phyloP scores from a whole-genome alignment of 2,888 invertebrate species.

The Sialis fuliginosa region DNA sequence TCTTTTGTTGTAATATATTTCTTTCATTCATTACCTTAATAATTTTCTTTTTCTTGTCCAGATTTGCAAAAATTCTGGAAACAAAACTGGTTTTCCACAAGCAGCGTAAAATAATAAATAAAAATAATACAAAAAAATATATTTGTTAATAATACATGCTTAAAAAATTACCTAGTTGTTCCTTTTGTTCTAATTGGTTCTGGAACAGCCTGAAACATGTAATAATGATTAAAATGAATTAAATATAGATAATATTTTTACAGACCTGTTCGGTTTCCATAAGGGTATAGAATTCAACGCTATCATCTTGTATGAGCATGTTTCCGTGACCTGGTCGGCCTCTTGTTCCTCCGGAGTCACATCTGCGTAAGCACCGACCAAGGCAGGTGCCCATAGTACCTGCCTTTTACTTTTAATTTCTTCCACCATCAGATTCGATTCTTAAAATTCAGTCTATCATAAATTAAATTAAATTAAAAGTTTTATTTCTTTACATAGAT shows the following conservation, averaged over 20 bases:
- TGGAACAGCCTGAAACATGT: no score
- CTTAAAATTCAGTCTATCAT: no score
- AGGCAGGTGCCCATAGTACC: slow-evolving; percentile 29
- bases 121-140: not conserved
- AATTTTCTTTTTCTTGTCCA: slow-evolving; percentile 3
- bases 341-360: slow-evolving; percentile 9
- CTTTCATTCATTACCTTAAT: slow-evolving; percentile 1
- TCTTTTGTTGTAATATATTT: not conserved
- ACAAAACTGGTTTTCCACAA: slow-evolving; percentile 2
- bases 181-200: not conserved
- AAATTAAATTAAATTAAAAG: no score
- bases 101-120: slow-evolving; percentile 1
- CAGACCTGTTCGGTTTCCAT: not conserved
- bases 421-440: not conserved
- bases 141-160: no score
- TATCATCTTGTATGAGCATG: slow-evolving; percentile 3
- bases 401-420: not conserved
- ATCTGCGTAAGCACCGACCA: slow-evolving; percentile 26
- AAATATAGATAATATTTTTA: not conserved
- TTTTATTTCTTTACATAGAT: no score
- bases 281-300: slow-evolving; percentile 5
- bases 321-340: not conserved
- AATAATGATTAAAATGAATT: no score
- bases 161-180: not conserved
- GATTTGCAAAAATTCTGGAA: slow-evolving; percentile 3